A percentile compares a stretch with the other conserved stretches of the same genome.
Conservation (phyloP, 2,797 vertebrate genomes). For the Semotilus atromaculatus region DNA sequence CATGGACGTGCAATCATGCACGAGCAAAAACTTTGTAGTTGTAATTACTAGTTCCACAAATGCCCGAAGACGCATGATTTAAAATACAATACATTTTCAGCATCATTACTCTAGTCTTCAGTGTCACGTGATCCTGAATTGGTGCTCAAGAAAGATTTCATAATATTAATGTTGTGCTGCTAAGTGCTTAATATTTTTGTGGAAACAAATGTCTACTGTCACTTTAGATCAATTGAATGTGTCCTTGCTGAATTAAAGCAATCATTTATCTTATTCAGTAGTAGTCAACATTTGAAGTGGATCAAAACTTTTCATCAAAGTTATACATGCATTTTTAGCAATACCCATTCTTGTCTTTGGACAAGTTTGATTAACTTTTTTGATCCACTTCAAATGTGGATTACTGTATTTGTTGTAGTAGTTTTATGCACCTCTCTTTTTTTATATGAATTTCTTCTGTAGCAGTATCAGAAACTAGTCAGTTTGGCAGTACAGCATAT, state of each 20-base stretch:
- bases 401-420: neutral
- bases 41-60: no score
- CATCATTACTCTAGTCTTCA: neutral
- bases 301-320: no score
- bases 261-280: neutral
- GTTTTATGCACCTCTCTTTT: neutral
- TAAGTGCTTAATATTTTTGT: neutral
- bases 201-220: neutral
- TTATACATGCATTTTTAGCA: no score
- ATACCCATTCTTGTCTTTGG: no score
- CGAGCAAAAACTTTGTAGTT: no score
- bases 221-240: neutral
- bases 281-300: no score
- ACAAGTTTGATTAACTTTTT: no score
- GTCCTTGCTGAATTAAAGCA: neutral
- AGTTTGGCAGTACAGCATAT: neutral
- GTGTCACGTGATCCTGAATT: neutral
- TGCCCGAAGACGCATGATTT: no score
- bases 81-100: no score
- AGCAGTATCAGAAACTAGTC: neutral
- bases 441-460: neutral
- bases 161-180: neutral
- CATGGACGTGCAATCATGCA: no score
- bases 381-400: no score
- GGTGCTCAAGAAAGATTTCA: neutral